Conservation (phyloP, 2,113 vertebrate species). For the Gymnobelideus leadbeateri region DNA sequence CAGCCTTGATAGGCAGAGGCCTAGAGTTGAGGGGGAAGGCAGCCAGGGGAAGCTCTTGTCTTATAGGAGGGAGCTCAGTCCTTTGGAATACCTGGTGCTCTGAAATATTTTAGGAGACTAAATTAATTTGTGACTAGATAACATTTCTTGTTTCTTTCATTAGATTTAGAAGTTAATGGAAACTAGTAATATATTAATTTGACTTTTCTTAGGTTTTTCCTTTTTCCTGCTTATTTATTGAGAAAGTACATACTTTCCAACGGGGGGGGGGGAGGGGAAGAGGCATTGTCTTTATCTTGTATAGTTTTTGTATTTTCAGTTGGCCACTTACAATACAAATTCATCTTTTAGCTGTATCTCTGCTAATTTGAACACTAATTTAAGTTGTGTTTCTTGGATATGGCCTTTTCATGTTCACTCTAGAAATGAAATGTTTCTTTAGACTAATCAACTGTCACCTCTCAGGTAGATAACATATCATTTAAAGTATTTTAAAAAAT, state of each 20-base stretch:
- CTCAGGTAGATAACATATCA: conserved; percentile 39
- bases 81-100: conserved; percentile 9
- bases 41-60: conserved; percentile 57
- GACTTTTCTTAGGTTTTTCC: conserved; percentile 16
- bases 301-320: conserved; percentile 16
- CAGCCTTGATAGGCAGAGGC: neutral
- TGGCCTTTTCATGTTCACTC: conserved; percentile 39
- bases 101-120: neutral
- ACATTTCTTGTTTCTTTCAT: neutral
- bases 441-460: neutral
- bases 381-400: conserved; percentile 42
- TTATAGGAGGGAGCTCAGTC: conserved; percentile 12
- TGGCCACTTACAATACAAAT: neutral
- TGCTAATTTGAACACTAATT: conserved; percentile 17
- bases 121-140: conserved; percentile 40
- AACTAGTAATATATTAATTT: conserved; percentile 25
- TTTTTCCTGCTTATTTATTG: conserved; percentile 17
- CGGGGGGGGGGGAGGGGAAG: neutral
- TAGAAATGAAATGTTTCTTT: conserved; percentile 10
- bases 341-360: neutral
- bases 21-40: neutral
- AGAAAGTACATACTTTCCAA: neutral
- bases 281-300: neutral
- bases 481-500: conserved; percentile 45
- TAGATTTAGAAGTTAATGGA: conserved; percentile 6